Evolutionary conservation across 2,888 invertebrate species (phyloP), one percentile per base, ranked within the genome.

Genomic region (Nysson spinosus): DNA sequence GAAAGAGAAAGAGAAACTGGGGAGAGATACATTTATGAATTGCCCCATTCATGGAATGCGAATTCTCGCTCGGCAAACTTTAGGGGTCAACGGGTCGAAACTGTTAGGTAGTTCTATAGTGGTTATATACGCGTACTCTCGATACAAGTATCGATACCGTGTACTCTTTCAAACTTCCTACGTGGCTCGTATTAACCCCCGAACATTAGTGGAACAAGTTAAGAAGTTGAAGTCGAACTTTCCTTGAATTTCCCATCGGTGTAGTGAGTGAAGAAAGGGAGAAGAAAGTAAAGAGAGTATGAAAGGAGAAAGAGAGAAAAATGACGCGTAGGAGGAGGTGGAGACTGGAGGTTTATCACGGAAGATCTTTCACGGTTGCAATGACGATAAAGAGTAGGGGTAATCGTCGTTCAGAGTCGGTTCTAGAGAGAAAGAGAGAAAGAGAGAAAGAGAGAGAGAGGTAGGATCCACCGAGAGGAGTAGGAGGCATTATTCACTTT

Each of bases 341-440:
- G 39, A 64, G 70, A 67, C 62, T 65, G 54, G 42, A 64, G 67
- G 73, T 77, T 78, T 79, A 79, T 79, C 79, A 58, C 68, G 50
- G 64, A 62, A 61, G 60, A 80, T 76, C 77, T 80, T 77, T 77
- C 65, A 69, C 70, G 75, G 71, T 70, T 74, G 75, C 77, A 66
- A 67, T 61, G 57, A 70, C 52, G 64, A 62, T 44, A 43, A 39
- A 30, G 34, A 6, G 50, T 46, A 34, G 52, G 58, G 63, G 57
- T 69, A 69, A 69, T 69, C 62, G 69, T 69, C 52, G 69, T 62
- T 69, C 44, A 39, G 46, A 73, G 60, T 54, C 55, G 47, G 14
- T 39, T 26, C 4, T n/a, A 14, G 12, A 46, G 24, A 17, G 42
- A 40, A 16, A 30, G 19, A 28, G 44, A 26, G 16, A 35, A 19